Conservation (phyloP, 2,113 vertebrate genomes). For the Rhinolophus sinicus region DNA sequence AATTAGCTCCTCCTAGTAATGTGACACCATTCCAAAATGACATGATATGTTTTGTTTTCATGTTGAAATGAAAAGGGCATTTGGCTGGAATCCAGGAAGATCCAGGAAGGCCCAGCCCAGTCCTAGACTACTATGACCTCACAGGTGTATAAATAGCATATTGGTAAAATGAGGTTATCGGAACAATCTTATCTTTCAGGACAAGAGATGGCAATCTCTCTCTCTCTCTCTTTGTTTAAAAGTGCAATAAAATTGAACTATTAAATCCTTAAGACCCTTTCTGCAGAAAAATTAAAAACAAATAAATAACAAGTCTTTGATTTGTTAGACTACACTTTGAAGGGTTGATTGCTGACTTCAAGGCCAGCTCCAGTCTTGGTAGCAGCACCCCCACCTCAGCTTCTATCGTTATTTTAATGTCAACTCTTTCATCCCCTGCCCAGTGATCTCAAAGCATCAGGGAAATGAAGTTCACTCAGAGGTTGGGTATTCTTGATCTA, state of each 20-base stretch:
- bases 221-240: background rate
- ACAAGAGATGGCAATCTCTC: conserved; percentile 8
- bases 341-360: conserved; percentile 65
- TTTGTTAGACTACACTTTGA: conserved; percentile 63
- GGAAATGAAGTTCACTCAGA: conserved; percentile 46
- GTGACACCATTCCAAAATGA: conserved; percentile 6
- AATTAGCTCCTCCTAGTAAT: background rate
- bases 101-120: conserved; percentile 49
- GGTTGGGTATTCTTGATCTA: conserved; percentile 32
- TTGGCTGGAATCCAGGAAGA: conserved; percentile 64
- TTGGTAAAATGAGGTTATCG: conserved; percentile 71
- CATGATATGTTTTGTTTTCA: background rate
- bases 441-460: conserved; percentile 15
- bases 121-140: conserved; percentile 48
- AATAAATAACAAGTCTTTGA: conserved; percentile 73
- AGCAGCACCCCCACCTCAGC: conserved; percentile 1
- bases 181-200: background rate
- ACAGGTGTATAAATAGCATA: conserved; percentile 67
- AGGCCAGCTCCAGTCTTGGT: conserved; percentile 66
- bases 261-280: conserved; percentile 57
- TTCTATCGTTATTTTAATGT: conserved; percentile 56
- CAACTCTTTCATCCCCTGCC: conserved; percentile 50
- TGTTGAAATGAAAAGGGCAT: conserved; percentile 75
- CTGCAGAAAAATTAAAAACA: conserved; percentile 69
- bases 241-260: conserved; percentile 47